These are phyloP conservation scores for Synergus japonicus DNA, from an alignment of 2,888 invertebrate species.

Conservation along the genomic window DNA sequence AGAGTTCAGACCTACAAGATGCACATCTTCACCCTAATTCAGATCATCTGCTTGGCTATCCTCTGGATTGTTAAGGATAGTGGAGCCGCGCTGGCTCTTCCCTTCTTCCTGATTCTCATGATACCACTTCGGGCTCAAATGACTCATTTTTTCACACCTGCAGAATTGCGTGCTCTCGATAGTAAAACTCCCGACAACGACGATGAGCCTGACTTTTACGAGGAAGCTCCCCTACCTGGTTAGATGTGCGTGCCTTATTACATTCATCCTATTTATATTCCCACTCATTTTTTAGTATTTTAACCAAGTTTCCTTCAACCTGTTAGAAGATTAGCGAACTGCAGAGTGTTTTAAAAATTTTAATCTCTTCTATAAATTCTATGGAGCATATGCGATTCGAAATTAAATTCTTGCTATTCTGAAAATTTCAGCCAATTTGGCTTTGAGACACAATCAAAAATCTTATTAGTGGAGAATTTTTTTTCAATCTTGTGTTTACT, in stretches of 20 bases:
- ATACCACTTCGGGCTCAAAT: conserved; percentile 91
- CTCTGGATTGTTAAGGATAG: conserved; percentile 95
- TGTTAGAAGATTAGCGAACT: background rate
- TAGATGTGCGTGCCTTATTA: conserved; percentile 78
- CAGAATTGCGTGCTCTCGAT: conserved; percentile 92
- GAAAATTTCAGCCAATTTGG: too few relatives aligned
- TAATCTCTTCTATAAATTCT: background rate
- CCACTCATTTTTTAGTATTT: background rate
- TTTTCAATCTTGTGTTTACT: background rate
- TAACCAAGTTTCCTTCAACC: background rate
- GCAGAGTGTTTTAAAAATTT: background rate
- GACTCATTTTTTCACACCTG: conserved; percentile 85
- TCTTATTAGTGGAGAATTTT: background rate
- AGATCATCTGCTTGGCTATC: conserved; percentile 86
- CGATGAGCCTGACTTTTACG: conserved; percentile 96
- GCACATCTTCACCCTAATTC: conserved; percentile 94
- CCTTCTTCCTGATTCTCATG: conserved; percentile 95
- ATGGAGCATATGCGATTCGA: background rate
- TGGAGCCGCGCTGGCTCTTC: conserved; percentile 92
- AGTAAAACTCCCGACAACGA: conserved; percentile 87
- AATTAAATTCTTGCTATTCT: background rate
- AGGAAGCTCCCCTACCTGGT: conserved; percentile 91
- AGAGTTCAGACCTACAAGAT: conserved; percentile 93
- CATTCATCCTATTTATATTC: conserved; percentile 26
- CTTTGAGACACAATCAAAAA: background rate